Evolutionary conservation across 2,113 vertebrate species (phyloP).

Genomic region (Cranoglanis bouderius): DNA sequence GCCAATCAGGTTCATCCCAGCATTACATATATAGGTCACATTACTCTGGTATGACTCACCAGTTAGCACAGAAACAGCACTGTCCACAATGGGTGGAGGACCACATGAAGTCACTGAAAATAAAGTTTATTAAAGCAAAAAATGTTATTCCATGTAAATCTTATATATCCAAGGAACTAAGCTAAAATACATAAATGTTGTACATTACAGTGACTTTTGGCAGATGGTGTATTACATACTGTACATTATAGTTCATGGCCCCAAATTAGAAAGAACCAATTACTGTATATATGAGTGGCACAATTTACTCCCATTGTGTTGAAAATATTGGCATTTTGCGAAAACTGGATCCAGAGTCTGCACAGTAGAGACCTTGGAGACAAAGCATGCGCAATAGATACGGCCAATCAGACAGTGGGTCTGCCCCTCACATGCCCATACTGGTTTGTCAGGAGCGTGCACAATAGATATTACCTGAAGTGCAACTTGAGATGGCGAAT

Average conservation of each 20-base stretch:
- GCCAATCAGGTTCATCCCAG: conserved; percentile 82
- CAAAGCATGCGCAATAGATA: neutral
- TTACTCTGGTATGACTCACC: conserved; percentile 76
- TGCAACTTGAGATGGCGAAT: too few relatives aligned
- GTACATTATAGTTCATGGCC: neutral
- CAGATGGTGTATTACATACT: neutral
- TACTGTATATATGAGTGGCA: neutral
- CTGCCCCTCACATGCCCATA: neutral
- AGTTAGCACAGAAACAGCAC: conserved; percentile 73
- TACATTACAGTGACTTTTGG: neutral
- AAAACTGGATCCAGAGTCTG: neutral
- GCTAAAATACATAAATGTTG: neutral
- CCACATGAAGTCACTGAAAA: conserved; percentile 76
- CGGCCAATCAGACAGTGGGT: neutral
- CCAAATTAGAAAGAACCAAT: neutral
- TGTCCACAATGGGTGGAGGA: conserved; percentile 80
- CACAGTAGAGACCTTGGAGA: neutral
- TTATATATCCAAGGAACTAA: neutral
- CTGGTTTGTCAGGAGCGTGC: neutral
- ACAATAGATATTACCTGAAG: too few relatives aligned
- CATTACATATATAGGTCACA: conserved; percentile 81
- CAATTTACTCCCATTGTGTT: neutral
- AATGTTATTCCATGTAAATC: neutral
- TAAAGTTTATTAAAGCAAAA: conserved; percentile 7
- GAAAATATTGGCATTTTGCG: neutral